Evolutionary conservation across 2,797 vertebrate genomes (phyloP).

Genomic region (Silurus aristotelis): DNA sequence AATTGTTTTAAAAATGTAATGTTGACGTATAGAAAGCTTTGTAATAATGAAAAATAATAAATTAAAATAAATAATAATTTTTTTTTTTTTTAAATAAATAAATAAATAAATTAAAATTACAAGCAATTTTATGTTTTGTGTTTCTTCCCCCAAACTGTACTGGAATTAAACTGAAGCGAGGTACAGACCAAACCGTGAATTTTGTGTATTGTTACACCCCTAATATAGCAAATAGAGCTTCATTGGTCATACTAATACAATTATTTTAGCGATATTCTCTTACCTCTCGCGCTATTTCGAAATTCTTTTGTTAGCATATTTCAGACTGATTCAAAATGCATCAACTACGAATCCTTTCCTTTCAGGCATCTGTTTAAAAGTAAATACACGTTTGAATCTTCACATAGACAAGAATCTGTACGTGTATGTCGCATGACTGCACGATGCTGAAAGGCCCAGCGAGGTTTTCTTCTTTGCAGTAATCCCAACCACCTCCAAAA

Average conservation of each 20-base stretch:
- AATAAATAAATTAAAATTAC: no score
- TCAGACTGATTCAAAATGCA: background rate
- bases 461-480: constrained; percentile 54
- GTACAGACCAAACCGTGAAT: no score
- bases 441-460: constrained; percentile 57
- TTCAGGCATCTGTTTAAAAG: constrained; percentile 34
- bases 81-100: no score
- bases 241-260: background rate
- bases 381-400: constrained; percentile 32
- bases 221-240: background rate
- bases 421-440: constrained; percentile 28
- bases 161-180: no score
- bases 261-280: background rate
- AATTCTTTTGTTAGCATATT: background rate
- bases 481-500: constrained; percentile 43
- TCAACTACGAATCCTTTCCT: constrained; percentile 41
- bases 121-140: no score
- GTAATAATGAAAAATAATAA: no score
- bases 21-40: no score
- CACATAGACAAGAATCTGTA: constrained; percentile 55
- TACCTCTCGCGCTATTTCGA: background rate
- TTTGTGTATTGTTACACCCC: no score
- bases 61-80: no score
- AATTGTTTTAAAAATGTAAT: no score
- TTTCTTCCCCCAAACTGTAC: no score